Evolutionary conservation across 2,888 invertebrate genomes (phyloP).

Genomic region (Corythucha ciliata): DNA sequence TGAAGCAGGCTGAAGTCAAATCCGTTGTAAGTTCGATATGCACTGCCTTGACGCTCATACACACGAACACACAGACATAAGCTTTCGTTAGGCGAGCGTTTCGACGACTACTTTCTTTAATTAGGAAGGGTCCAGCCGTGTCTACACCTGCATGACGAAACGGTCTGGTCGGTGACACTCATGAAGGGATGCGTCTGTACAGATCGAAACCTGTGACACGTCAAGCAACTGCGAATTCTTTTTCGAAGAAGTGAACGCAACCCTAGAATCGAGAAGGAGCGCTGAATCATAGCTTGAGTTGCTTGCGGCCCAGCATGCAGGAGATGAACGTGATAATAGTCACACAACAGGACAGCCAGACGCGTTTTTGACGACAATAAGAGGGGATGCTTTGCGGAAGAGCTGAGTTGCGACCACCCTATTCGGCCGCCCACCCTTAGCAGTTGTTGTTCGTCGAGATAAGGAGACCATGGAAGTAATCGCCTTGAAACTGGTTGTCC

Average conservation of each 20-base stretch:
- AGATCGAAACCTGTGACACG: background rate
- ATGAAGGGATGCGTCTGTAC: background rate
- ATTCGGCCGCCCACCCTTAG: too few relatives aligned
- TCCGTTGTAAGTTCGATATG: background rate
- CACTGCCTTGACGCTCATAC: conserved; percentile 2
- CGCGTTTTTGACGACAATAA: background rate
- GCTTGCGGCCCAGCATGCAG: background rate
- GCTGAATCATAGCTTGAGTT: background rate
- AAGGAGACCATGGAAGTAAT: too few relatives aligned
- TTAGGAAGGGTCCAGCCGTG: background rate
- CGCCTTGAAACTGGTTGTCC: too few relatives aligned
- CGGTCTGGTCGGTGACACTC: background rate
- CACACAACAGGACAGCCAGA: background rate
- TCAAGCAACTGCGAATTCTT: background rate
- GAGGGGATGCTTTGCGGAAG: background rate
- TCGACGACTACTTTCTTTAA: background rate
- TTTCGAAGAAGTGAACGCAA: background rate
- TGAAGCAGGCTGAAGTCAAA: background rate
- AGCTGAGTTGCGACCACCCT: background rate
- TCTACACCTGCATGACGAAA: background rate
- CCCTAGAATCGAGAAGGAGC: background rate
- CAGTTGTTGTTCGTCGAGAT: too few relatives aligned
- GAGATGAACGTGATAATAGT: background rate
- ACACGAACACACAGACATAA: background rate
- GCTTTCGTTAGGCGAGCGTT: background rate